Evolutionary conservation across 2,797 vertebrate genomes (phyloP).

Genomic region (Sebastes hubbsi): DNA sequence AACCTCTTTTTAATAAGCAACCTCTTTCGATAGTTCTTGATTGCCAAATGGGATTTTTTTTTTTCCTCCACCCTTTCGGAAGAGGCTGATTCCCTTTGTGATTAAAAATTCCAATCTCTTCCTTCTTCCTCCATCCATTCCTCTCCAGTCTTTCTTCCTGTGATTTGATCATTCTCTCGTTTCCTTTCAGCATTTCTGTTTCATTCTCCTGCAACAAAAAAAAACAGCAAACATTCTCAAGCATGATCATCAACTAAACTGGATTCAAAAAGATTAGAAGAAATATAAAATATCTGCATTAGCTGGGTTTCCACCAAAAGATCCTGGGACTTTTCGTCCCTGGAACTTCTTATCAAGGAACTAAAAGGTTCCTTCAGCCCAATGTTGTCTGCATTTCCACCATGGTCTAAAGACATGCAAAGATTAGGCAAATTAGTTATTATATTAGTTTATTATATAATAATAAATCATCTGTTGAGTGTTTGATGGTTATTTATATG

Average conservation of each 20-base stretch:
- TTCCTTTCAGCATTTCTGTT: not conserved
- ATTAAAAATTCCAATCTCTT: conserved; percentile 30
- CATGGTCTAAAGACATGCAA: too few relatives aligned
- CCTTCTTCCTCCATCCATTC: not conserved
- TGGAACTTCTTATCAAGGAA: too few relatives aligned
- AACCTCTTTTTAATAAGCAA: conserved; percentile 44
- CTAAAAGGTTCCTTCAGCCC: too few relatives aligned
- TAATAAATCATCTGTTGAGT: too few relatives aligned
- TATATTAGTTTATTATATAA: too few relatives aligned
- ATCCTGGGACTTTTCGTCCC: too few relatives aligned
- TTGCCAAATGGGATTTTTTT: conserved; percentile 42
- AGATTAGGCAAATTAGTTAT: too few relatives aligned
- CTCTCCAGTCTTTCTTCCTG: conserved; percentile 28
- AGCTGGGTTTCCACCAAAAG: too few relatives aligned
- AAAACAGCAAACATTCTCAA: not conserved
- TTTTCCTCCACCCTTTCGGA: not conserved
- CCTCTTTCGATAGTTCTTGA: conserved; percentile 52
- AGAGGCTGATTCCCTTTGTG: conserved; percentile 23
- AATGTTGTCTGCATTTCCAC: too few relatives aligned
- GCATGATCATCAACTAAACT: not conserved
- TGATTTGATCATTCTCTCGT: conserved; percentile 3
- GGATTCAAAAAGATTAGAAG: not conserved
- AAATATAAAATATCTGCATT: not conserved
- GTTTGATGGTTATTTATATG: too few relatives aligned
- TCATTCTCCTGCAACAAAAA: conserved; percentile 45